A percentile compares a stretch with the other conserved stretches of the same genome.
phyloP scores from a whole-genome alignment of 2,888 invertebrate genomes.

The Luperina testacea region DNA sequence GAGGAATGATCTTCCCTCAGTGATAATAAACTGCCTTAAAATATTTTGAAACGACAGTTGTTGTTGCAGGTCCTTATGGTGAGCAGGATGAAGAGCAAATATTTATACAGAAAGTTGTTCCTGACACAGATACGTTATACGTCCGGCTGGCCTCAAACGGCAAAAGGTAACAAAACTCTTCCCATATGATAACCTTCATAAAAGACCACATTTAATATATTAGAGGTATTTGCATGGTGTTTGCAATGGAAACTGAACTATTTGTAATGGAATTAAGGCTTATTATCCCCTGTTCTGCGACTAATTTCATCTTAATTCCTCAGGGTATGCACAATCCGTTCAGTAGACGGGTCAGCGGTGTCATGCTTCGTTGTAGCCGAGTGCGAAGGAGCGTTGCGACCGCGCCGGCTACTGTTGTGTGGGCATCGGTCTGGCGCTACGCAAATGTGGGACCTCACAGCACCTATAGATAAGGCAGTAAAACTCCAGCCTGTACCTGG shows the following conservation, averaged over 20 bases:
- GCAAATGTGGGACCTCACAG: constrained; percentile 99
- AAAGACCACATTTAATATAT: background rate
- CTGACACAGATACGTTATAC: constrained; percentile 98
- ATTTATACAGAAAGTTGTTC: constrained; percentile 99
- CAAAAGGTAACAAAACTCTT: constrained; percentile 91
- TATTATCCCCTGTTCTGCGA: background rate
- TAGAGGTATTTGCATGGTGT: background rate
- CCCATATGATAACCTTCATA: background rate
- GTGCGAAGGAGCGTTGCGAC: constrained; percentile 98
- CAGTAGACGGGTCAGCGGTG: constrained; percentile 98
- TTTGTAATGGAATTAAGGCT: background rate
- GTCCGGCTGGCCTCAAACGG: constrained; percentile 98
- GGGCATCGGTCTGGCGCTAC: constrained; percentile 98
- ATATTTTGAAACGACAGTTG: background rate
- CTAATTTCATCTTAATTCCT: background rate
- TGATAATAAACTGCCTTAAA: background rate
- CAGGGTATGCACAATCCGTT: constrained; percentile 97
- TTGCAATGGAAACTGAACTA: constrained; percentile 2
- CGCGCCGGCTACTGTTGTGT: constrained; percentile 96
- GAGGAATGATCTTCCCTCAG: background rate
- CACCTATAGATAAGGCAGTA: constrained; percentile 95
- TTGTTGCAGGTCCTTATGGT: constrained; percentile 95
- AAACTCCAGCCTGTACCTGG: constrained; percentile 69
- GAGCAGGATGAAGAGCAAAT: constrained; percentile 99
- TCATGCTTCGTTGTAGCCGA: constrained; percentile 99